Percentiles rank a stretch among this genome's conserved stretches.
These are phyloP conservation scores for Scolanthus callimorphus DNA, from an alignment of 92 coral and sea anemone species.

Conservation along the genomic window DNA sequence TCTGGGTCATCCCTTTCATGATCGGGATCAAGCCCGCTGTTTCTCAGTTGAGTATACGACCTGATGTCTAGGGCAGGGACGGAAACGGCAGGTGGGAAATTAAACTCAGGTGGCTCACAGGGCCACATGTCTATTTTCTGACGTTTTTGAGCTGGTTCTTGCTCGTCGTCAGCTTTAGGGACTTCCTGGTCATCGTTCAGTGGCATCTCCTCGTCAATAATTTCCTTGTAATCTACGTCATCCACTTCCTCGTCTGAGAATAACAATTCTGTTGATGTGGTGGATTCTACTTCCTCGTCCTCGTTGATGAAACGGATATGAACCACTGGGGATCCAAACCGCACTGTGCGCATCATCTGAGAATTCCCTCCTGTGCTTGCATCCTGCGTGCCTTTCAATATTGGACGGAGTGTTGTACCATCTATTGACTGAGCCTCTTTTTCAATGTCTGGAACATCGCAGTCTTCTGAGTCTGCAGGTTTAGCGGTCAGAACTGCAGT, in stretches of 20 bases:
- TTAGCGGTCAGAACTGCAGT: too few relatives aligned
- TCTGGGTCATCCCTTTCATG: too few relatives aligned
- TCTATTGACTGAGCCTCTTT: too few relatives aligned
- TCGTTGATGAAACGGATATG: constrained; percentile 2
- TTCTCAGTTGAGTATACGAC: too few relatives aligned
- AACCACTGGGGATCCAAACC: constrained; percentile 28
- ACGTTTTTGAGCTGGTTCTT: not conserved
- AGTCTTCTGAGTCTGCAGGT: too few relatives aligned
- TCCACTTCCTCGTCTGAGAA: constrained; percentile 23
- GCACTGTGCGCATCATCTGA: constrained; percentile 6
- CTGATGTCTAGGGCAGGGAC: too few relatives aligned
- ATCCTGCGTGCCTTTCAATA: constrained; percentile 1
- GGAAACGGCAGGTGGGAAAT: not conserved
- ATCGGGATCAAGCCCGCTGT: too few relatives aligned
- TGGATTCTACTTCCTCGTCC: constrained; percentile 16
- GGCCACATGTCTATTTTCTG: not conserved
- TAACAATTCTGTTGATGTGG: constrained; percentile 29
- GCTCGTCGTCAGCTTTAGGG: not conserved
- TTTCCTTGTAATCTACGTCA: not conserved
- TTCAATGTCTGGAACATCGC: too few relatives aligned
- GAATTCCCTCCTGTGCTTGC: not conserved
- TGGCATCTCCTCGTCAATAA: constrained; percentile 21
- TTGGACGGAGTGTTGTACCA: too few relatives aligned
- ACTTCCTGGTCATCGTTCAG: not conserved
- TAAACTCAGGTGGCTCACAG: not conserved